Evolutionary conservation across 2,888 invertebrate species (phyloP), one percentile per base, ranked within the genome.

Genomic region (Molorchus minor): DNA sequence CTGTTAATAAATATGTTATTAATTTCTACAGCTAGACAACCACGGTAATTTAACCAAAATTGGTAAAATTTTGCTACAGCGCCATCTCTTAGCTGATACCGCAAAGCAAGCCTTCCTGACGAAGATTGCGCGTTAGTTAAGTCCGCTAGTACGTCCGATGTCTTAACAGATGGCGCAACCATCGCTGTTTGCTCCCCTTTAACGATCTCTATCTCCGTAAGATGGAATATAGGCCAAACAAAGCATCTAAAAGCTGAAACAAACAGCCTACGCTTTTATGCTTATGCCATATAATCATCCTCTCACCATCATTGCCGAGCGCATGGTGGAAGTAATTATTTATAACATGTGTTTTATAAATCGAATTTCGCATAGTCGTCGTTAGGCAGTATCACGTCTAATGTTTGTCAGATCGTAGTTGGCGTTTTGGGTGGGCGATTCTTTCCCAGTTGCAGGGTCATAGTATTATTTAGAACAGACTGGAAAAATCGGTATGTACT

Each of bases 301-400:
- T 33, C 33, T 35, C 45, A 30, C 12, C 45, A 16, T 33, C 33
- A 45, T 45, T 45, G 30, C 17, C 33, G 17, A 45, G 19, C 30
- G 17, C 45, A 45, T 45, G 45, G 45, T 16, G 33, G 45, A 45
- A 45, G 29, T 17, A 45, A n/a, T n/a, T n/a, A n/a, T n/a, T n/a
- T 19, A 30, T 33, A 45, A 45, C 45, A 45, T 45, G 45, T 45
- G 45, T 45, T 30, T 30, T 19, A 30, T 45, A 29, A 29, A 45
- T 45, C 16, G 13, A 33, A 45, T 19, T 45, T 30, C 17, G 30
- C 30, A 33, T 17, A 12, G 17, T 4, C 33, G 25, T 38, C 38
- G 15, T 12, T 29, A 25, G 19, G 44, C 19, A 44, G 45, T 45
- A 17, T 45, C 33, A 16, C n/a, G n/a, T 33, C 19, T 20, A 17